Percentiles rank a stretch among this genome's conserved stretches.
phyloP scores from a whole-genome alignment of 2,113 vertebrate genomes.

The Aleadryas rufinucha region DNA sequence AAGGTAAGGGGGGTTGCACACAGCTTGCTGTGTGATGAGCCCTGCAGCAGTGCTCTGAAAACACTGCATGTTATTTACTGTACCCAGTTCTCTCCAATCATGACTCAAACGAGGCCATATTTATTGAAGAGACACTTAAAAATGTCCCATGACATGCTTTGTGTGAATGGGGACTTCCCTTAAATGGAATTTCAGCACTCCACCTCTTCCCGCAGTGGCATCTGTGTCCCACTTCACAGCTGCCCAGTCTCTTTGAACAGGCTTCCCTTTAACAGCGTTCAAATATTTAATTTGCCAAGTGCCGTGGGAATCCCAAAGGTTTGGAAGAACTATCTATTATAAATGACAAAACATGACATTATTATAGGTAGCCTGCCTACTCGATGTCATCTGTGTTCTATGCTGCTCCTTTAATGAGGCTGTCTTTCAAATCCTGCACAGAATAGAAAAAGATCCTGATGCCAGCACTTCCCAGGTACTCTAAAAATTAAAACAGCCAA shows the following conservation, averaged over 20 bases:
- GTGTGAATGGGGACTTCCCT: neutral
- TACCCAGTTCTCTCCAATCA: neutral
- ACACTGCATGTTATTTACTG: neutral
- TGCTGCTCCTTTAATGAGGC: slow-evolving; percentile 34
- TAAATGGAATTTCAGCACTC: neutral
- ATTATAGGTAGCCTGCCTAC: slow-evolving; percentile 53
- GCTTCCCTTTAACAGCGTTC: neutral
- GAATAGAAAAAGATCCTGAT: slow-evolving; percentile 18
- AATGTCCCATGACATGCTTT: neutral
- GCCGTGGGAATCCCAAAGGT: slow-evolving; percentile 42
- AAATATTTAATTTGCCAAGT: slow-evolving; percentile 41
- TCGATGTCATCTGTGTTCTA: slow-evolving; percentile 29
- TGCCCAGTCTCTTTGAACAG: neutral
- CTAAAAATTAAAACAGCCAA: slow-evolving; percentile 49
- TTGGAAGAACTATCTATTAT: slow-evolving; percentile 48
- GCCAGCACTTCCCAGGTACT: slow-evolving; percentile 35
- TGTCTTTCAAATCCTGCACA: slow-evolving; percentile 18
- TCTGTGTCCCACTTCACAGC: neutral
- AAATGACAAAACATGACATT: slow-evolving; percentile 56
- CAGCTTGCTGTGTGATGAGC: neutral
- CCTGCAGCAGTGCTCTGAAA: neutral
- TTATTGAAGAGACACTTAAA: neutral
- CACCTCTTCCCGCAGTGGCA: neutral
- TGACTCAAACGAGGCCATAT: neutral
- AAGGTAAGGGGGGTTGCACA: neutral